These are phyloP conservation scores for Exaiptasia diaphana DNA, from an alignment of 64 coral and sea anemone species.

Conservation along the genomic window DNA sequence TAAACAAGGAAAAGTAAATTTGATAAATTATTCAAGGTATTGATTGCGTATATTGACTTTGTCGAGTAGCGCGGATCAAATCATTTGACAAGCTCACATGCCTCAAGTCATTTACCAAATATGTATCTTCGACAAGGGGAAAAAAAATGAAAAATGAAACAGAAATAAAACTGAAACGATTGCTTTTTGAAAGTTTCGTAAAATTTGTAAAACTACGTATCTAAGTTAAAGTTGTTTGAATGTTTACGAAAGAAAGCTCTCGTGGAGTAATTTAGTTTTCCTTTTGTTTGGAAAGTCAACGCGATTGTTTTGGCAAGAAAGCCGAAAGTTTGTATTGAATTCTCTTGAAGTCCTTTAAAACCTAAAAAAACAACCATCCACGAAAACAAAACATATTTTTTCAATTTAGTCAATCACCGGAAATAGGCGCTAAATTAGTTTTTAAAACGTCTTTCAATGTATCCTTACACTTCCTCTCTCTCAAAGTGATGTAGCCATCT, in stretches of 20 bases:
- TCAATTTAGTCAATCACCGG: slow-evolving; percentile 3
- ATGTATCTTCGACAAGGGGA: no score
- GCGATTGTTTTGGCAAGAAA: not conserved
- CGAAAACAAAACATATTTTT: slow-evolving; percentile 7
- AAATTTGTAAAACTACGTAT: not conserved
- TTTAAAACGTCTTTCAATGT: slow-evolving; percentile 21
- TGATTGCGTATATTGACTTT: no score
- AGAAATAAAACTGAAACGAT: not conserved
- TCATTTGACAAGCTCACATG: no score
- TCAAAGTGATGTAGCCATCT: not conserved
- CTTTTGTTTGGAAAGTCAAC: not conserved
- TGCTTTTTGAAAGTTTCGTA: not conserved
- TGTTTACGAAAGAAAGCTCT: not conserved
- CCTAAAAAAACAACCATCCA: not conserved
- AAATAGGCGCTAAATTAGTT: slow-evolving; percentile 20
- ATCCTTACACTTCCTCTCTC: not conserved
- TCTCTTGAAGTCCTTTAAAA: not conserved
- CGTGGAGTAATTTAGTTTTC: not conserved
- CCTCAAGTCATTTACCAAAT: no score
- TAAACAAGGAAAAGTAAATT: no score
- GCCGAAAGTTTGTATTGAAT: not conserved
- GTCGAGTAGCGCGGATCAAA: no score
- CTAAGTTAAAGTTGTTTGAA: not conserved
- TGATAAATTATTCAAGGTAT: no score
- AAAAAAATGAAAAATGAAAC: not conserved